Conservation (phyloP, 2,113 vertebrate genomes). For the Zapus hudsonius region DNA sequence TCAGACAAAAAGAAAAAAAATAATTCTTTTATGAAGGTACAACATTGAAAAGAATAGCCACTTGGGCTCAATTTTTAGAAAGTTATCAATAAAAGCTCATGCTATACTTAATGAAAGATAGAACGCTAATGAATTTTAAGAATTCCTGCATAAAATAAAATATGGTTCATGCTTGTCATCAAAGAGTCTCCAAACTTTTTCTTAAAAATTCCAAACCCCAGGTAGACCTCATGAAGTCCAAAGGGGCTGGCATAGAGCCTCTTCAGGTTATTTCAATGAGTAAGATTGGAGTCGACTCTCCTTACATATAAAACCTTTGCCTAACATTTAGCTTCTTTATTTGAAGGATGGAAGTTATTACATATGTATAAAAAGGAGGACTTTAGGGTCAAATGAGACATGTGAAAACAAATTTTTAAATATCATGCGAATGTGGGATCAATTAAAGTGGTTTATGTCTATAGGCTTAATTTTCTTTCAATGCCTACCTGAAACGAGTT, state of each 20-base stretch:
- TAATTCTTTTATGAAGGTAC: not conserved
- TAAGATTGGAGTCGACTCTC: not conserved
- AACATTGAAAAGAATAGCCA: not conserved
- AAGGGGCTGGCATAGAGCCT: not conserved
- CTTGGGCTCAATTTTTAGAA: not conserved
- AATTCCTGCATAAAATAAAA: not conserved
- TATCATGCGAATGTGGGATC: not conserved
- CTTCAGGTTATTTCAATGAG: not conserved
- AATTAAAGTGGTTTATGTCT: not conserved
- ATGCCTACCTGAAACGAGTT: not conserved
- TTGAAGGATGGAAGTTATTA: not conserved
- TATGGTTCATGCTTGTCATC: not conserved
- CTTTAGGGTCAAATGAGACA: not conserved
- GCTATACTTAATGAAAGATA: not conserved
- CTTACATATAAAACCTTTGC: not conserved
- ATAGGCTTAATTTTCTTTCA: constrained; percentile 22
- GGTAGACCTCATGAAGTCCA: not conserved
- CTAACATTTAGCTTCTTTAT: constrained; percentile 14
- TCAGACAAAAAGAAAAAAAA: not conserved
- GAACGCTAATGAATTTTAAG: not conserved
- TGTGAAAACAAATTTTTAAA: not conserved
- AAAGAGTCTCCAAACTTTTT: not conserved
- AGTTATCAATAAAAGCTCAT: not conserved
- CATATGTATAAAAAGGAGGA: not conserved
- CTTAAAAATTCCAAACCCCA: not conserved